Evolutionary conservation across 2,113 vertebrate genomes (phyloP).

Genomic region (Pelusios castaneus): DNA sequence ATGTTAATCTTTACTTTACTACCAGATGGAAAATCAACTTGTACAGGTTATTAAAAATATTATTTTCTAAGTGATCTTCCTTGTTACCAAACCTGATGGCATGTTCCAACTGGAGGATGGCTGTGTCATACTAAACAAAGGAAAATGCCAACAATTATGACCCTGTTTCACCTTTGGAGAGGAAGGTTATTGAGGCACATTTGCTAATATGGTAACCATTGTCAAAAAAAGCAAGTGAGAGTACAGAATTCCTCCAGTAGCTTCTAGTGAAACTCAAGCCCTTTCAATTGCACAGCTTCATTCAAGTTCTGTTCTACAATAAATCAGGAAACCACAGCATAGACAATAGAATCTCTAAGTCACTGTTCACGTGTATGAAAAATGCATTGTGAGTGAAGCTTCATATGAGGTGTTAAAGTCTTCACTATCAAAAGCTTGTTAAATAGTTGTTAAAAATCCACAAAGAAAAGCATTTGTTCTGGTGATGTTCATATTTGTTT

Average conservation of each 20-base stretch:
- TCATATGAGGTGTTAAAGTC: slow-evolving; percentile 48
- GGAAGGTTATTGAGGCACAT: not conserved
- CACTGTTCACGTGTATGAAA: not conserved
- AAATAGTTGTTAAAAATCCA: slow-evolving; percentile 62
- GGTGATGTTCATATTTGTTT: slow-evolving; percentile 64
- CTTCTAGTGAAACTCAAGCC: not conserved
- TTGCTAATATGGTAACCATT: not conserved
- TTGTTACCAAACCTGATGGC: slow-evolving; percentile 17
- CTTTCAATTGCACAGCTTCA: not conserved
- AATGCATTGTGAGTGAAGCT: not conserved
- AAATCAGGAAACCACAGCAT: not conserved
- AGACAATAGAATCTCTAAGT: slow-evolving; percentile 20
- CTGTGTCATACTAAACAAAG: not conserved
- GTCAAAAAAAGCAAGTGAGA: not conserved
- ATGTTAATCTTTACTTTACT: not conserved
- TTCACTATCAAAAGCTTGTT: slow-evolving; percentile 40
- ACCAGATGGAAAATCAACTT: not conserved
- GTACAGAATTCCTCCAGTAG: not conserved
- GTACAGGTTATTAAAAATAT: not conserved
- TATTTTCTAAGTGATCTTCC: not conserved
- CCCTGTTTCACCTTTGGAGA: not conserved
- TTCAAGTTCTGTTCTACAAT: not conserved
- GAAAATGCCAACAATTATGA: not conserved
- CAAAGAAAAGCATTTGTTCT: slow-evolving; percentile 61
- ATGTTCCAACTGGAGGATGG: not conserved